These are phyloP conservation scores for Ectobius pallidus DNA, from an alignment of 2,888 invertebrate species.

Conservation along the genomic window DNA sequence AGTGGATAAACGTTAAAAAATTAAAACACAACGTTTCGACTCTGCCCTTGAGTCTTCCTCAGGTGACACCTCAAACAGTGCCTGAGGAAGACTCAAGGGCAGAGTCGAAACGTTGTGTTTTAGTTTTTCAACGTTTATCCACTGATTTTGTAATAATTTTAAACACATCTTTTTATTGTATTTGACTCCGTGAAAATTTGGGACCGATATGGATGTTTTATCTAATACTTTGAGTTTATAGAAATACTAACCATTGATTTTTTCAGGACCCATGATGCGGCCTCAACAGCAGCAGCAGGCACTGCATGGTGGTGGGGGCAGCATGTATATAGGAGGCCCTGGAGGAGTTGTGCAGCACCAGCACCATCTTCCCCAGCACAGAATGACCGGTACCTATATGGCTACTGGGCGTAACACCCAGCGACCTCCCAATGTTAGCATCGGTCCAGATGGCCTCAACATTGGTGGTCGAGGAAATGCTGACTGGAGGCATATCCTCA, in stretches of 20 bases:
- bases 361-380: constrained; percentile 56
- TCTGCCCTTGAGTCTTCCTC: too few relatives aligned
- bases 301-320: constrained; percentile 51
- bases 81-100: too few relatives aligned
- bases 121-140: too few relatives aligned
- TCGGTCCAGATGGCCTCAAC: constrained; percentile 61
- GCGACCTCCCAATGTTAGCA: constrained; percentile 65
- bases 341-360: constrained; percentile 54
- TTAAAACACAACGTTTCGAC: too few relatives aligned
- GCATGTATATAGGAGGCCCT: constrained; percentile 47
- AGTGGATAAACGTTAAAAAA: too few relatives aligned
- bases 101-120: too few relatives aligned
- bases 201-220: too few relatives aligned
- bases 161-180: too few relatives aligned
- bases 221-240: neutral
- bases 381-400: constrained; percentile 51
- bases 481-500: constrained; percentile 69
- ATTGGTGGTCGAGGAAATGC: constrained; percentile 58
- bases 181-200: too few relatives aligned
- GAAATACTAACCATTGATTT: too few relatives aligned
- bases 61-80: too few relatives aligned
- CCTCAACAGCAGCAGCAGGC: constrained; percentile 54
- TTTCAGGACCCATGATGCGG: constrained; percentile 73
- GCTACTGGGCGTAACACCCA: constrained; percentile 55
- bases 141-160: too few relatives aligned